A percentile compares a stretch with the other conserved stretches of the same genome.
These are phyloP conservation scores for Enteromius paludinosus DNA, from an alignment of 2,797 vertebrate species.

Conservation along the genomic window DNA sequence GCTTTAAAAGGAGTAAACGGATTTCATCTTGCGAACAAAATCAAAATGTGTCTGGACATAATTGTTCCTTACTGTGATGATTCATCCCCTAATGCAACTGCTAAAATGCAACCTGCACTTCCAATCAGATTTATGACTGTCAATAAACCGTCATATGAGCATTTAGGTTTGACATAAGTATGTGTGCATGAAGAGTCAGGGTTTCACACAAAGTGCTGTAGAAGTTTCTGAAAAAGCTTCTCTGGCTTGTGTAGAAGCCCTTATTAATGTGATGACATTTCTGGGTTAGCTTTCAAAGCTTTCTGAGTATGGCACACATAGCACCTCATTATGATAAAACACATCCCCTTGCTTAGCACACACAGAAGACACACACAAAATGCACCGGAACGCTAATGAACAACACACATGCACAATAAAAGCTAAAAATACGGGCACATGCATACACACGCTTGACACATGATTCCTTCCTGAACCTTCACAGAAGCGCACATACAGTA, in stretches of 20 bases:
- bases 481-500: conserved; percentile 15
- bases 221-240: conserved; percentile 56
- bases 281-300: conserved; percentile 74
- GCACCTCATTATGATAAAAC: conserved; percentile 58
- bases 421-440: conserved; percentile 37
- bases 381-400: not conserved
- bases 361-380: conserved; percentile 8
- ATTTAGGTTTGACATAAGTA: conserved; percentile 50
- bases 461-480: not conserved
- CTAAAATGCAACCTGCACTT: not conserved
- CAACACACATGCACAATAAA: conserved; percentile 16
- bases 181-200: conserved; percentile 44
- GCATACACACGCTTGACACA: conserved; percentile 25
- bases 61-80: not conserved
- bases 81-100: not conserved
- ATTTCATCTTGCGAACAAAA: not conserved
- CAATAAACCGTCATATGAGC: conserved; percentile 34
- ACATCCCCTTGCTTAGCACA: conserved; percentile 52
- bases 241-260: conserved; percentile 61
- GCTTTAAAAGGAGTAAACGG: not conserved
- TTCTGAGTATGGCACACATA: conserved; percentile 59
- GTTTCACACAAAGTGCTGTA: conserved; percentile 35
- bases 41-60: not conserved
- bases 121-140: conserved; percentile 35
- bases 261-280: conserved; percentile 75